Evolutionary conservation across 2,113 vertebrate species (phyloP), one percentile per base, ranked within the genome.

Genomic region (Pipa parva): DNA sequence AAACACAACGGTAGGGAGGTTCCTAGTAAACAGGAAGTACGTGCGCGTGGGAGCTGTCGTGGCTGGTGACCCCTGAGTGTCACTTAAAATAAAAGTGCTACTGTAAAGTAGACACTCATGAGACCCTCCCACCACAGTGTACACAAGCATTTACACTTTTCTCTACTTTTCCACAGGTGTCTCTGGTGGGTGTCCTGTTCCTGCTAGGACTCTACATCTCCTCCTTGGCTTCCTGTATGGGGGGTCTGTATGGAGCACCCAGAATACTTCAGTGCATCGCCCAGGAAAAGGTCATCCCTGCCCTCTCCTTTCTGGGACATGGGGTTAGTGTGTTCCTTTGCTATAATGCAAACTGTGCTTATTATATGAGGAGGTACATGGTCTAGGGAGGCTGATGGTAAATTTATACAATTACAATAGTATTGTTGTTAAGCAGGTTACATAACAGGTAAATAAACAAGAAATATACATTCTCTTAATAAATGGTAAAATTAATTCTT

Each of bases 181-280:
- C 97, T 74, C 88, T 99, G 78, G 93, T 98, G 75, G 97, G 97
- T 68, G 92, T 97, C 88, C 90, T 99, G 65, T 99, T 98, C 86
- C 88, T 99, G 59, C 77, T 97, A 62, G 97, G 97, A 55, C 85
- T 99, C 48, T 98, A 99, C 81, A 88, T 99, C 86, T 99, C 97
- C 0, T 99, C 95, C 33, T 81, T 99, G 83, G 97, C 96, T 59
- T 99, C 97, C 81, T 98, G 96, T 74, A 98, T 98, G 96, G 95
- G 95, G 18, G 92, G 94, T 59, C 85, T 98, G 36, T 98, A 99
- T 0, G 94, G 91, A 68, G 97, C 95, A 39, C 97, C 97, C 80
- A 87, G 96, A 81, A 97, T 98, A 77, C 91, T 98, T 39, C 95
- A 98, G 81, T 96, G 94, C 84, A 92, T 98, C 0, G 92, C 97